Evolutionary conservation across 2,888 invertebrate genomes (phyloP), one percentile per base, ranked within the genome.

Genomic region (Diloba caeruleocephala): DNA sequence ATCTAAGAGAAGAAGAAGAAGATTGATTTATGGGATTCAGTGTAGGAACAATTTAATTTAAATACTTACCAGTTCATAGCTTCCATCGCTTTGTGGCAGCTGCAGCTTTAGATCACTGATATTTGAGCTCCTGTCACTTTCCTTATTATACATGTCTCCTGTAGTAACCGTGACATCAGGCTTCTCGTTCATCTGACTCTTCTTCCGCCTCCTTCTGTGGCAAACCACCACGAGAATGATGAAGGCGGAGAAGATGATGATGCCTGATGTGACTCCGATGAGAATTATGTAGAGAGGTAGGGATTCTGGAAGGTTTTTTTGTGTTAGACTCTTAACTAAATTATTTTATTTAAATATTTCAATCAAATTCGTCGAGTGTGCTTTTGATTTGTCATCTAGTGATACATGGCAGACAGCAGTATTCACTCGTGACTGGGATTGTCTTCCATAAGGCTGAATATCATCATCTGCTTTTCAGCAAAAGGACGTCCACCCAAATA

Each of bases 41-140:
- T n/a, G n/a, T n/a, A n/a, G n/a, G n/a, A n/a, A n/a, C n/a, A n/a
- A 32, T 15, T 32, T 23, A 0, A 3, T 34, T 23, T 25, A 15
- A 23, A 5, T 1, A 85, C 94, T 94, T 72, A 95, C 96, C 94
- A 95, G 93, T 76, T 97, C 97, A 84, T 96, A 97, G 67, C 96
- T 96, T 19, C 96, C 96, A 50, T 96, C 96, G 48, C 96, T 96
- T 10, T 98, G 97, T 28, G 98, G 95, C 58, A 98, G 94, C 85
- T 98, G 98, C 63, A 97, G 94, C 89, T 98, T 98, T 82, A 98
- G 92, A 87, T 98, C 98, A 67, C 98, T 98, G 72, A 98, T 98
- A 86, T 98, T 98, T 23, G 98, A 98, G 77, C 98, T 98, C 59
- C 97, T 95, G 84, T 98, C 98, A 53, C 98, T 98, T 82, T 97